A percentile compares a stretch with the other conserved stretches of the same genome.
phyloP scores from a whole-genome alignment of 2,113 vertebrate species.

The Hemichromis elongatus region DNA sequence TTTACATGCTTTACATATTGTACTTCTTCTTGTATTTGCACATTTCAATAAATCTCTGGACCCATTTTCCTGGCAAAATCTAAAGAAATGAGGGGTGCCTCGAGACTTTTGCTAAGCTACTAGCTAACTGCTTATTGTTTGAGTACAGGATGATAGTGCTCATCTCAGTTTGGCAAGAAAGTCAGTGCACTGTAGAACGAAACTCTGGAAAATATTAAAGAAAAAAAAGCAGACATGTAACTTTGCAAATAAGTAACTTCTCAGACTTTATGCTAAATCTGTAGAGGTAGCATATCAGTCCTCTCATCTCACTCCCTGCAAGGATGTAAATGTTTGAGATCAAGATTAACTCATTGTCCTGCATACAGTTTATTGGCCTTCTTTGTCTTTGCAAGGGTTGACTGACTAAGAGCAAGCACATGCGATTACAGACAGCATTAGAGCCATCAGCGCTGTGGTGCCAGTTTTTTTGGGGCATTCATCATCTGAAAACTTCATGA shows the following conservation, averaged over 20 bases:
- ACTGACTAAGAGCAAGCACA: not conserved
- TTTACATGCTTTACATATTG: not conserved
- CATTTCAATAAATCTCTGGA: not conserved
- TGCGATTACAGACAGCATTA: not conserved
- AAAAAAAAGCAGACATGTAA: not conserved
- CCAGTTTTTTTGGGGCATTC: not conserved
- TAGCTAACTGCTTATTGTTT: not conserved
- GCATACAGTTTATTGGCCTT: not conserved
- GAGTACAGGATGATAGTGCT: not conserved
- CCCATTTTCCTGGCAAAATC: not conserved
- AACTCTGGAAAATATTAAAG: not conserved
- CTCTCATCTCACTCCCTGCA: not conserved
- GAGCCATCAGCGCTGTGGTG: not conserved
- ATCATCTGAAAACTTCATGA: slow-evolving; percentile 32
- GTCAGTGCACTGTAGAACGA: not conserved
- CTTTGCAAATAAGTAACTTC: not conserved
- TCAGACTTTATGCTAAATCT: not conserved
- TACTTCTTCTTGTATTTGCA: not conserved
- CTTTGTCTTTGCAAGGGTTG: not conserved
- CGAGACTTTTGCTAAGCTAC: not conserved
- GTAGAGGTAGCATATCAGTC: not conserved
- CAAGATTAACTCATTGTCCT: not conserved
- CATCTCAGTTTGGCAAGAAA: not conserved
- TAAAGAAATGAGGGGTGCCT: not conserved
- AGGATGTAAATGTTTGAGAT: not conserved